Percentiles rank a stretch among this genome's conserved stretches.
These are phyloP conservation scores for Tribolium castaneum DNA, from an alignment of 1,140 invertebrate species.

Conservation along the genomic window DNA sequence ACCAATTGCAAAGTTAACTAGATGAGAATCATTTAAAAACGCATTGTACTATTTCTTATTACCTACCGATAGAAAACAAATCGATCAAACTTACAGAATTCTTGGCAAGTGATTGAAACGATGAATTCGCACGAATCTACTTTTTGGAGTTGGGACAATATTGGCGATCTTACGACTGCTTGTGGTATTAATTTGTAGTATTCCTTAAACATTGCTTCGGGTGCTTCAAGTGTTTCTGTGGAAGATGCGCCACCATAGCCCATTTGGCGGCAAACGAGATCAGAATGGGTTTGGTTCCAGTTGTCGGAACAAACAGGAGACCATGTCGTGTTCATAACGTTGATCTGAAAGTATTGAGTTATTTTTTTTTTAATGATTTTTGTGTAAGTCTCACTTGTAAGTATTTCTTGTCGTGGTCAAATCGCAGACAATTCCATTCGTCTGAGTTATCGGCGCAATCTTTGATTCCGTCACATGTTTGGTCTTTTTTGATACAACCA, in stretches of 20 bases:
- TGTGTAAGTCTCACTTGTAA: conserved; percentile 42
- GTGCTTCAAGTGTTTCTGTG: conserved; percentile 59
- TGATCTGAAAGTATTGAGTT: conserved; percentile 46
- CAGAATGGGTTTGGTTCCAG: conserved; percentile 69
- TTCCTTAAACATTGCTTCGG: conserved; percentile 49
- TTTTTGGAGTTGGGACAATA: conserved; percentile 65
- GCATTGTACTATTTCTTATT: too few relatives aligned
- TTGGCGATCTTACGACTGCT: conserved; percentile 48
- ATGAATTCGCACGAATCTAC: conserved; percentile 65
- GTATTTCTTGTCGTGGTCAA: conserved; percentile 46
- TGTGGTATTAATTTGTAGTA: conserved; percentile 63
- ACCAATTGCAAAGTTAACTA: too few relatives aligned
- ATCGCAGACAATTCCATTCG: conserved; percentile 70
- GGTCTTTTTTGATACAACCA: conserved; percentile 68
- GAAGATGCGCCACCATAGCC: conserved; percentile 66
- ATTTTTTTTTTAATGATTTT: not conserved
- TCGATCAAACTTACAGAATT: conserved; percentile 61
- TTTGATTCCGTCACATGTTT: conserved; percentile 71
- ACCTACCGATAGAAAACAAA: too few relatives aligned
- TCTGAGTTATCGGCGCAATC: conserved; percentile 75
- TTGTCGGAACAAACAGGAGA: conserved; percentile 66
- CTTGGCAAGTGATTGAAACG: conserved; percentile 69
- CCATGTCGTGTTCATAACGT: conserved; percentile 63
- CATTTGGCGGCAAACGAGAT: conserved; percentile 67
- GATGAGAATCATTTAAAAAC: too few relatives aligned